These are phyloP conservation scores for Conopomorpha cramerella DNA, from an alignment of 1,140 invertebrate genomes.

Conservation along the genomic window DNA sequence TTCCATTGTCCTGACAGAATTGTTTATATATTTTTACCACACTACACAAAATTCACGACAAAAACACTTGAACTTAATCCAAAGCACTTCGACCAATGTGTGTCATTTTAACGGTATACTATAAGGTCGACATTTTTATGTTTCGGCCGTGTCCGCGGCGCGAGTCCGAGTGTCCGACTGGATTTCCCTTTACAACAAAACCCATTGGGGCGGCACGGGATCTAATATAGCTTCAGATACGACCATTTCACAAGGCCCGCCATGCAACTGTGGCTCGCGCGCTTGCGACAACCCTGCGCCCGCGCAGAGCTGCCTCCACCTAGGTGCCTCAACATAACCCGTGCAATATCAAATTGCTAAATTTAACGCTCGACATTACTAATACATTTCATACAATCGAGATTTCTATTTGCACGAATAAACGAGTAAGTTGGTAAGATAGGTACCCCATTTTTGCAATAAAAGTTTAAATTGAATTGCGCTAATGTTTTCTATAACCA, in stretches of 20 bases:
- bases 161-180: constrained; percentile 11
- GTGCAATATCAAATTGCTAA: constrained; percentile 41
- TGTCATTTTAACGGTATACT: constrained; percentile 26
- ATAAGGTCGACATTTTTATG: constrained; percentile 2
- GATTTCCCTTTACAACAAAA: constrained; percentile 44
- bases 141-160: not conserved
- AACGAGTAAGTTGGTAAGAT: too few relatives aligned
- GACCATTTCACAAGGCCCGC: constrained; percentile 53
- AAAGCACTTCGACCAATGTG: constrained; percentile 17
- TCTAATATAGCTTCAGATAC: constrained; percentile 55
- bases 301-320: constrained; percentile 8
- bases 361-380: constrained; percentile 27
- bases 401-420: constrained; percentile 13
- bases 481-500: too few relatives aligned
- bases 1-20: too few relatives aligned
- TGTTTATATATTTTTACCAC: too few relatives aligned
- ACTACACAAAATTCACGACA: too few relatives aligned
- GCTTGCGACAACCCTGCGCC: constrained; percentile 36
- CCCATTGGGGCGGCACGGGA: constrained; percentile 34
- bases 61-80: too few relatives aligned
- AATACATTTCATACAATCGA: constrained; percentile 15
- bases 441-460: constrained; percentile 15
- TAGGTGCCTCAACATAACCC: constrained; percentile 12
- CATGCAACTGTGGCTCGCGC: constrained; percentile 27
- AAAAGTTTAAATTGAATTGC: too few relatives aligned